phyloP scores from a whole-genome alignment of 2,797 vertebrate genomes.

The Cuniculus paca region DNA sequence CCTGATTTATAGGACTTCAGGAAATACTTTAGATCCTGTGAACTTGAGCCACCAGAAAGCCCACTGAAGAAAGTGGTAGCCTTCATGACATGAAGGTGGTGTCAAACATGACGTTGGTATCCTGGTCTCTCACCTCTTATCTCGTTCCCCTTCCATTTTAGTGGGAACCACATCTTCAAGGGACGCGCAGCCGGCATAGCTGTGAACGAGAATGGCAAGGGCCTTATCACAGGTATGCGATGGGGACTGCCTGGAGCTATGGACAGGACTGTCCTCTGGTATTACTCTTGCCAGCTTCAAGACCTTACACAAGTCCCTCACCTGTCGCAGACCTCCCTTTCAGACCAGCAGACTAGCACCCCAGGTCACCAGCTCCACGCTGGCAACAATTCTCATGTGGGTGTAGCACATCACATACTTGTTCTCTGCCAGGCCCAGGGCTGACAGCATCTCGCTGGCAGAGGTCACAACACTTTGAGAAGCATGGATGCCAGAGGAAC shows the following conservation, averaged over 20 bases:
- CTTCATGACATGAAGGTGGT: not conserved
- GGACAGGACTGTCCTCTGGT: not conserved
- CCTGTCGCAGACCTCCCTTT: not conserved
- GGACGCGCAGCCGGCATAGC: constrained; percentile 97
- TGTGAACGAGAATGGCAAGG: constrained; percentile 96
- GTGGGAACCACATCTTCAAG: constrained; percentile 97
- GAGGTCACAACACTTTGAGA: not conserved
- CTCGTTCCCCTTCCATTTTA: constrained; percentile 80
- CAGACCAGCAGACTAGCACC: not conserved
- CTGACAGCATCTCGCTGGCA: not conserved
- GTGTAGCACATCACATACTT: not conserved
- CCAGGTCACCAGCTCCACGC: accelerated
- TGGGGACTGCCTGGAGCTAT: not conserved
- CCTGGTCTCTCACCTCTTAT: constrained; percentile 51
- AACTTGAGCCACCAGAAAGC: not conserved
- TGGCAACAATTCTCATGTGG: accelerated
- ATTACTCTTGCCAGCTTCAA: not conserved
- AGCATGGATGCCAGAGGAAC: not conserved
- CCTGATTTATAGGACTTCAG: not conserved
- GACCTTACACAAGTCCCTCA: not conserved
- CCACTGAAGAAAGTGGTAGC: not conserved
- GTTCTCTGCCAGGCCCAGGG: not conserved
- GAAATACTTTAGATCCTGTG: not conserved
- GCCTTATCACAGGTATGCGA: constrained; percentile 93
- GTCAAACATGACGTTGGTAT: not conserved